These are phyloP conservation scores for Stegodyphus mimosarum DNA, from an alignment of 1,140 invertebrate species.

Conservation along the genomic window DNA sequence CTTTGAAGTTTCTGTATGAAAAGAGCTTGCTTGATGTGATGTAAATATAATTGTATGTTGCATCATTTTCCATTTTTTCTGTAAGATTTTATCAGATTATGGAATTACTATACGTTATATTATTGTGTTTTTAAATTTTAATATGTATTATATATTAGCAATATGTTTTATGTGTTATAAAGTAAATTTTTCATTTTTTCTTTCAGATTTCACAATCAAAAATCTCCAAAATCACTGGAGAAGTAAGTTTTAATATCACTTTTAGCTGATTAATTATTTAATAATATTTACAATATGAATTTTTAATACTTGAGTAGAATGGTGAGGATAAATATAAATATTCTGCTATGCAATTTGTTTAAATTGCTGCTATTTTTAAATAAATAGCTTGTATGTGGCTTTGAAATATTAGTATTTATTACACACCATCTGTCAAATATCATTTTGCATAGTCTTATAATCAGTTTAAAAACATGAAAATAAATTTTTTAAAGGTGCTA, in stretches of 20 bases:
- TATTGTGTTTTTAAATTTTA: background rate
- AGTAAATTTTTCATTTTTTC: background rate
- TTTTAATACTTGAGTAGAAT: background rate
- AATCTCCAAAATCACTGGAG: slow-evolving; percentile 25
- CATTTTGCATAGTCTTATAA: no score
- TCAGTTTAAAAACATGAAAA: no score
- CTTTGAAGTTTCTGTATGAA: no score
- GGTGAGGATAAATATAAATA: background rate
- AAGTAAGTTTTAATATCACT: slow-evolving; percentile 9
- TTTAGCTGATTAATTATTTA: background rate
- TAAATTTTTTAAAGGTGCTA: no score
- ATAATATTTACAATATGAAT: background rate
- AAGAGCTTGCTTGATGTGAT: no score
- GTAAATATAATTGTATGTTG: background rate
- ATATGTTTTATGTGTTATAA: background rate
- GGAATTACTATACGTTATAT: background rate
- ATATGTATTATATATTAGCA: background rate
- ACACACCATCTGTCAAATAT: background rate
- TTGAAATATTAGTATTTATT: background rate
- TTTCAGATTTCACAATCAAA: slow-evolving; percentile 26
- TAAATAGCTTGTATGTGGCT: background rate
- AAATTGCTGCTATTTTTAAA: background rate
- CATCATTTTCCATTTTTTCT: background rate
- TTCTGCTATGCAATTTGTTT: background rate
- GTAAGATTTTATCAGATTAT: background rate